Evolutionary conservation across 2,888 invertebrate genomes (phyloP).

Genomic region (Diogma glabrata): DNA sequence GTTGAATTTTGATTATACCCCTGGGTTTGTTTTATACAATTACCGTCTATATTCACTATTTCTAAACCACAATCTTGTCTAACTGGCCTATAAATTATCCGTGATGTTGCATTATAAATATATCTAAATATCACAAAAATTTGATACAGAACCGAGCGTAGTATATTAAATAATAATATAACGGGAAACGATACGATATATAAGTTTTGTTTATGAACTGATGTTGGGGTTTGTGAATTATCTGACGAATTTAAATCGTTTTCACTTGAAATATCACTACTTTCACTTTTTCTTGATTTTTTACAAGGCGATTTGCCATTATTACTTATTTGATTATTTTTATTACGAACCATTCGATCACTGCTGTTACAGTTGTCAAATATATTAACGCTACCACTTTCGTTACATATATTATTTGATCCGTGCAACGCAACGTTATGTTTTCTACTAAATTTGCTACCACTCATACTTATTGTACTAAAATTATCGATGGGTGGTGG

Average conservation of each 20-base stretch:
- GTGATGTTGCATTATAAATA: conserved; percentile 69
- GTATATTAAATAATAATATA: conserved; percentile 72
- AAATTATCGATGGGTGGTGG: conserved; percentile 1
- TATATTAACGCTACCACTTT: conserved; percentile 6
- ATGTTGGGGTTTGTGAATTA: conserved; percentile 80
- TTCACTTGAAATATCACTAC: conserved; percentile 29
- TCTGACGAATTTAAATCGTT: conserved; percentile 47
- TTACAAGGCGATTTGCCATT: conserved; percentile 29
- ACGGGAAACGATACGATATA: conserved; percentile 81
- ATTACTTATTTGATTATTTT: conserved; percentile 31
- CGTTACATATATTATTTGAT: background rate
- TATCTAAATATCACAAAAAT: conserved; percentile 77
- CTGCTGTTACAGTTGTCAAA: conserved; percentile 2
- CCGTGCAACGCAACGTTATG: conserved; percentile 4
- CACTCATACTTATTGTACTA: conserved; percentile 7
- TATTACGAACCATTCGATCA: conserved; percentile 35
- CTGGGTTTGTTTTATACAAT: conserved; percentile 17
- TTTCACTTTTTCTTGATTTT: conserved; percentile 32
- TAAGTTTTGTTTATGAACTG: conserved; percentile 78
- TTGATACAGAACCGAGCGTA: conserved; percentile 73
- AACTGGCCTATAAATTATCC: conserved; percentile 55
- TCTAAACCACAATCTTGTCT: conserved; percentile 45
- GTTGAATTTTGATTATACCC: conserved; percentile 39
- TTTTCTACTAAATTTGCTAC: too few relatives aligned
- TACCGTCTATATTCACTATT: conserved; percentile 26